Base-by-base conservation (phyloP, 2,113 vertebrate species). In the Megaceryle torquata region DNA sequence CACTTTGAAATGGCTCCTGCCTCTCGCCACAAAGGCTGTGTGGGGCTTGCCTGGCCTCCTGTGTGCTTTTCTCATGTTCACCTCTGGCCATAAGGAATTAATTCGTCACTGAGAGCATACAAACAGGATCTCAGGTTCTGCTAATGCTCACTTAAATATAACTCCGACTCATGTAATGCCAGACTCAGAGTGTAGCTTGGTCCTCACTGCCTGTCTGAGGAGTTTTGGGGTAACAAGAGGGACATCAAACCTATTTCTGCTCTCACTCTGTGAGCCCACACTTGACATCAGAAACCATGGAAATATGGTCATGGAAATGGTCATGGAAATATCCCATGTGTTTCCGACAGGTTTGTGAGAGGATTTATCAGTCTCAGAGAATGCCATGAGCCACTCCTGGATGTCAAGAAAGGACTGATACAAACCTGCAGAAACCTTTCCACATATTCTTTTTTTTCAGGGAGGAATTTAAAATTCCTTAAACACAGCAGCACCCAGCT, bases 51-150 rank as follows among this genome's bases (percentile, higher is more conserved):
- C 61, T 90, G 71, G 67, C n/a, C 61, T 83, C 59, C 54, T 74
- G 53, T 10, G 75, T 39, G 39, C 41, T 80, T 69, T 60, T 68
- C 15, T 64, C 28, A 0, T 11, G 1, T 39, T 67, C 69, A 69
- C 35, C 35, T 67, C 64, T 63, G 48, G 64, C 60, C 81, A 64
- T 64, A 84, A 91, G 71, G 65, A 82, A 91, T 78, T 86, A 59
- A 91, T 69, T 92, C 11, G 2, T 48, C 83, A 68, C 77, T 71
- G 51, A 64, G 44, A 35, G 24, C 2, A 1, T 46, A 46, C 35
- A 91, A 37, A 46, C 56, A 64, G 80, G 51, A 67, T 51, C 88
- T 77, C 10, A 2, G 69, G 80, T 65, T 74, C 43, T 4, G 3
- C 37, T 84, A 64, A 75, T 22, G 35, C 50, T 41, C 3, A 3